Conservation (phyloP, 2,797 vertebrate genomes). For the Huso huso region DNA sequence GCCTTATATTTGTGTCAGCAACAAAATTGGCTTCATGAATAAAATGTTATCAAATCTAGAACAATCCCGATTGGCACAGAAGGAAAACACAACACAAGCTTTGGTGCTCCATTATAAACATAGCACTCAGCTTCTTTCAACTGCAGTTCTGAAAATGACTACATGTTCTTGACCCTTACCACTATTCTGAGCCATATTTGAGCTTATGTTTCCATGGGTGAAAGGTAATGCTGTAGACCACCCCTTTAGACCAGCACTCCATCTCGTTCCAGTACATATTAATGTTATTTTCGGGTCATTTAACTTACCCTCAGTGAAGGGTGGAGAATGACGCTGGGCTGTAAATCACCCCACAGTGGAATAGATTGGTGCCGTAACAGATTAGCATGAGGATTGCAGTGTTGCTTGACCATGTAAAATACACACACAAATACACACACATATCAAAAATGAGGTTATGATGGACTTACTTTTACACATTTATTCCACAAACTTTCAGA, state of each 20-base stretch:
- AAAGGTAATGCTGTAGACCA: slow-evolving; percentile 55
- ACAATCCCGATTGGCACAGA: too few species aligned
- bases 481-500: too few species aligned
- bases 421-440: not conserved
- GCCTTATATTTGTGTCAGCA: too few species aligned
- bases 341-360: slow-evolving; percentile 59
- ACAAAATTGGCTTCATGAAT: too few species aligned
- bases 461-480: too few species aligned
- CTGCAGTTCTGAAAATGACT: slow-evolving; percentile 36
- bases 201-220: slow-evolving; percentile 55
- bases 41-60: too few species aligned
- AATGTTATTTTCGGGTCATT: slow-evolving; percentile 66
- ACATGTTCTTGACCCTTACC: slow-evolving; percentile 55
- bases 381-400: slow-evolving; percentile 51
- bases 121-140: slow-evolving; percentile 15
- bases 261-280: slow-evolving; percentile 48
- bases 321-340: slow-evolving; percentile 45
- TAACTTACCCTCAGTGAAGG: slow-evolving; percentile 53
- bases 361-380: slow-evolving; percentile 55
- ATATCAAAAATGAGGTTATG: not conserved
- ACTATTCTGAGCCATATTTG: slow-evolving; percentile 50
- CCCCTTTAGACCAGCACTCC: slow-evolving; percentile 51
- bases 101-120: slow-evolving; percentile 4
- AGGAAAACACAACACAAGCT: too few species aligned
- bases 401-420: slow-evolving; percentile 46